Base-by-base conservation (phyloP, 2,888 invertebrate genomes). In the Sminthurides aquaticus region DNA sequence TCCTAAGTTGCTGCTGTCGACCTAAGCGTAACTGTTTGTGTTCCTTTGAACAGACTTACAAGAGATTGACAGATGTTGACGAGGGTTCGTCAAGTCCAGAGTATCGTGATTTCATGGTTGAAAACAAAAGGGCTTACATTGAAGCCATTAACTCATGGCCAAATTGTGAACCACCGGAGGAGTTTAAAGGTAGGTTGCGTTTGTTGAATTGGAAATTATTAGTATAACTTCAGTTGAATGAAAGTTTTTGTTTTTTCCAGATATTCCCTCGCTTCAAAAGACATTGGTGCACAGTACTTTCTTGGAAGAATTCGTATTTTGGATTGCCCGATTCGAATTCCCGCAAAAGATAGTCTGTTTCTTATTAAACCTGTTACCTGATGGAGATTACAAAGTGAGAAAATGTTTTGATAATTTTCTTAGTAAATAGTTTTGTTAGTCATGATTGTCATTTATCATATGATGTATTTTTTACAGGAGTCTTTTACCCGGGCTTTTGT, bases 301-400 rank as follows among this genome's bases (percentile, higher is more conserved):
- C 70, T 82, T 95, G 24, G 96, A 97, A 79, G 98, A 98, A 81
- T 84, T 98, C 72, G 91, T 97, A 74, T 97, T 98, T 82, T 98
- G 98, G 97, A 94, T 93, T 25, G 93, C 97, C 68, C 91, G 91
- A 78, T 94, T 90, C 79, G 95, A 97, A 80, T 98, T 97, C 81
- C 97, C 97, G 0, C 95, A 97, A 81, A 94, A 93, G 78, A 85
- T 98, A 64, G 96, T 97, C 61, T 97, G 96, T 77, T 86, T 97
- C 72, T 81, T 98, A 68, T 84, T 98, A 62, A 94, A 95, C 78
- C 90, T 98, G 88, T 81, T 98, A 76, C 96, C 96, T 1, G 94
- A 96, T 81, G 89, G 90, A 71, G 88, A 90, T 76, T 97, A 96
- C 78, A 97, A 97, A 84, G 90, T 89, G 75, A 67, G 70, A 52